phyloP scores from a whole-genome alignment of 2,888 invertebrate species.

The Ectemnius lituratus region DNA sequence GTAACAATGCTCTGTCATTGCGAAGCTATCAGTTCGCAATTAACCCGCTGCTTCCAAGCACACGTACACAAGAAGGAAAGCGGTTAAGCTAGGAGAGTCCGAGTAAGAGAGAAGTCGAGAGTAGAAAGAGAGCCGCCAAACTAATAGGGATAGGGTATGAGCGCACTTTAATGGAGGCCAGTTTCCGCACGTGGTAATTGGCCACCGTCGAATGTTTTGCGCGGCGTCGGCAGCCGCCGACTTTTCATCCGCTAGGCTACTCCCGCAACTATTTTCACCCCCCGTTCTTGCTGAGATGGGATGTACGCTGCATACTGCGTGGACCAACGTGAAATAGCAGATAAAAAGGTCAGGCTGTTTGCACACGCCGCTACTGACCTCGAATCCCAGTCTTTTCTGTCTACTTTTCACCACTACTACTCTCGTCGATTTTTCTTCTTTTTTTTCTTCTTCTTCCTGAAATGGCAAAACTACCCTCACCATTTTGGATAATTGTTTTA shows the following conservation, averaged over 20 bases:
- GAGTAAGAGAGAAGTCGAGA: not conserved
- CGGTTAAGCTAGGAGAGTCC: not conserved
- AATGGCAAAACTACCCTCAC: no score
- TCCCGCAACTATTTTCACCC: slow-evolving; percentile 28
- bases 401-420: no score
- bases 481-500: no score
- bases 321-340: not conserved
- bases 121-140: slow-evolving; percentile 25
- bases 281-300: slow-evolving; percentile 18
- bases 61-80: not conserved
- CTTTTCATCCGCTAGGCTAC: slow-evolving; percentile 12
- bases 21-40: slow-evolving; percentile 52
- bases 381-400: no score
- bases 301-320: slow-evolving; percentile 3
- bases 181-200: slow-evolving; percentile 52
- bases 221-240: slow-evolving; percentile 19
- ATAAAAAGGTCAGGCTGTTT: not conserved
- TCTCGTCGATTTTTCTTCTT: no score
- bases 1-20: slow-evolving; percentile 18
- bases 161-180: slow-evolving; percentile 52
- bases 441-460: no score
- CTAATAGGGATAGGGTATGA: slow-evolving; percentile 40
- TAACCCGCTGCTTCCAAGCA: slow-evolving; percentile 28
- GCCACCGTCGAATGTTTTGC: slow-evolving; percentile 45
- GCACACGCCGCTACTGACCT: no score